These are phyloP conservation scores for Paralichthys olivaceus DNA, from an alignment of 2,113 vertebrate species.

Conservation along the genomic window DNA sequence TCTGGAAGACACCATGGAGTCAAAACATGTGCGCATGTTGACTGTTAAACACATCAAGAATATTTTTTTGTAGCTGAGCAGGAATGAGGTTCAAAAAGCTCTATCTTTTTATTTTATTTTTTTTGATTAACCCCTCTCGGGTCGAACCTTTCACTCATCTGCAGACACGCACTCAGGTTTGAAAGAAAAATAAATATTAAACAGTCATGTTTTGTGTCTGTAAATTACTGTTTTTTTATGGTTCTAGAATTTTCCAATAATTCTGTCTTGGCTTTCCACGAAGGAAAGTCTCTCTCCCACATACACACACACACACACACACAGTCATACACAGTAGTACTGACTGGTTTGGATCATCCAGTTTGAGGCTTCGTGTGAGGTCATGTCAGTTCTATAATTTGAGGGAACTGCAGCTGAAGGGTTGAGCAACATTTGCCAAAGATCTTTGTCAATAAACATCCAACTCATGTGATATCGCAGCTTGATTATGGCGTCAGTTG, in stretches of 20 bases:
- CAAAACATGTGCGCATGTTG: slow-evolving; percentile 52
- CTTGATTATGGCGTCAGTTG: not conserved
- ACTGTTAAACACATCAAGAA: slow-evolving; percentile 40
- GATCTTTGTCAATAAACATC: not conserved
- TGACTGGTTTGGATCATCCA: slow-evolving; percentile 33
- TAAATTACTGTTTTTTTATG: slow-evolving; percentile 61
- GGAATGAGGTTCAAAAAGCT: slow-evolving; percentile 48
- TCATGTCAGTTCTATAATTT: slow-evolving; percentile 14
- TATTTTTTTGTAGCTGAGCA: slow-evolving; percentile 57
- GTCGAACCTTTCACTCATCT: slow-evolving; percentile 47
- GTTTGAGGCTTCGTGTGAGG: slow-evolving; percentile 35
- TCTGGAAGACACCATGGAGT: slow-evolving; percentile 58
- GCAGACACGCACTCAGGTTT: slow-evolving; percentile 34
- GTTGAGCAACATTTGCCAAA: not conserved
- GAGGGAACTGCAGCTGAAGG: not conserved
- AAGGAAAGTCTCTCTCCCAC: slow-evolving; percentile 30
- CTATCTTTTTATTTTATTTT: slow-evolving; percentile 61
- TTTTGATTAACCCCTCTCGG: slow-evolving; percentile 11
- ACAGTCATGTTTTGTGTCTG: slow-evolving; percentile 55
- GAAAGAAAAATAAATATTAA: slow-evolving; percentile 67
- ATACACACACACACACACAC: slow-evolving; percentile 2
- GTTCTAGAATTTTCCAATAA: slow-evolving; percentile 52
- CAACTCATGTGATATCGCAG: slow-evolving; percentile 18
- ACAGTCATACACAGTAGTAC: not conserved
- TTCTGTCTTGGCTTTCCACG: slow-evolving; percentile 43